Conservation (phyloP, 2,797 vertebrate genomes). For the Malurus splendens region DNA sequence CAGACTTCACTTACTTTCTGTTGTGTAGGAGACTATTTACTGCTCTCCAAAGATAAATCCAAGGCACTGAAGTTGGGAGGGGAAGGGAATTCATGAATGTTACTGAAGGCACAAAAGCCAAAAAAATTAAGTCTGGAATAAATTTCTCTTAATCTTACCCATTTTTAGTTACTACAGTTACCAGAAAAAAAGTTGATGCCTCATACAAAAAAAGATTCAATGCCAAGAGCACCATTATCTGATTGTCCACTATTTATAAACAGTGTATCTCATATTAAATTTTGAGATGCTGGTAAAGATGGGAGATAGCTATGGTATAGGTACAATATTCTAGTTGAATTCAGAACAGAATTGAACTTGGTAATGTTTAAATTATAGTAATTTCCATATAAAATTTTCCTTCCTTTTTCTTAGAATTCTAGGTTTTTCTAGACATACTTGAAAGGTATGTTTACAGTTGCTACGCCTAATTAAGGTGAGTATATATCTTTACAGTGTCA, state of each 20-base stretch:
- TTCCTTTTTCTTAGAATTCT: not conserved
- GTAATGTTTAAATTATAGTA: not conserved
- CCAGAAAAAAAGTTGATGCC: not conserved
- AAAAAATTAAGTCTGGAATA: not conserved
- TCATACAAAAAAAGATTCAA: not conserved
- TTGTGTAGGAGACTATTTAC: not conserved
- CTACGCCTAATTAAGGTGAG: not conserved
- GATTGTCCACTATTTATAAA: not conserved
- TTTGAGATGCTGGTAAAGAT: not conserved
- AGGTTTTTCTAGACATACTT: not conserved
- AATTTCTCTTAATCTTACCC: not conserved
- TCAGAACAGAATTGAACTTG: not conserved
- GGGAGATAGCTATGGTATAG: not conserved
- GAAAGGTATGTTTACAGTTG: not conserved
- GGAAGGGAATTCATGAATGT: not conserved
- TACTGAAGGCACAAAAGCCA: not conserved
- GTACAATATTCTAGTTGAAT: not conserved
- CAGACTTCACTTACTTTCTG: not conserved
- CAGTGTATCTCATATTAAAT: not conserved
- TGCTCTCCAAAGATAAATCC: not conserved
- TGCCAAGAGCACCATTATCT: accelerated
- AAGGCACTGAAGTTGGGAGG: not conserved
- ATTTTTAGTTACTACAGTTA: not conserved
- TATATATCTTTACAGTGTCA: not conserved
- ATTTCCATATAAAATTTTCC: not conserved